phyloP scores from a whole-genome alignment of 2,113 vertebrate species.

The Corythaeola cristata region DNA sequence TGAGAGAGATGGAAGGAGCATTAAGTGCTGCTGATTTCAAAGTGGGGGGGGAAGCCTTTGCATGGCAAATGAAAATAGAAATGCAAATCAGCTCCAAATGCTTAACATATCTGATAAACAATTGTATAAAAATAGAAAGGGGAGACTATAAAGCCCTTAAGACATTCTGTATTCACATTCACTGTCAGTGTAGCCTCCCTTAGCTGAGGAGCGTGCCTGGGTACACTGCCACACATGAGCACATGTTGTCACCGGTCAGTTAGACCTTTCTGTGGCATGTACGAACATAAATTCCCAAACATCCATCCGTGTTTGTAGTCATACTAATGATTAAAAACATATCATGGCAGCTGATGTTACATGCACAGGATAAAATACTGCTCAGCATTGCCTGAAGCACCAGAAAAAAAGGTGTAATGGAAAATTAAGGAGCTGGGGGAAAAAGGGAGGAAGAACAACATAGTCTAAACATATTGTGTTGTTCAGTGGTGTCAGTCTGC shows the following conservation, averaged over 20 bases:
- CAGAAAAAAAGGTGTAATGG: not conserved
- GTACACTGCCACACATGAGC: rapidly evolving
- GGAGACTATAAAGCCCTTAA: conserved; percentile 8
- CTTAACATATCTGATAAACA: conserved; percentile 70
- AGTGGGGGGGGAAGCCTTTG: not conserved
- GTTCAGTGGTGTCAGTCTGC: not conserved
- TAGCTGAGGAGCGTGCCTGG: not conserved
- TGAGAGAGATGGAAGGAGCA: conserved; percentile 18
- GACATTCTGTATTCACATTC: not conserved
- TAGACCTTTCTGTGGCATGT: not conserved
- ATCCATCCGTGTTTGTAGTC: not conserved
- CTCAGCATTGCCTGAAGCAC: not conserved
- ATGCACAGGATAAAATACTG: not conserved
- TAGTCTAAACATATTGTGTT: not conserved
- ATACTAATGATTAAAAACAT: not conserved
- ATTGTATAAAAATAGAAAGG: conserved; percentile 60
- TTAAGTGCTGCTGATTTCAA: not conserved
- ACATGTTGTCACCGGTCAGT: not conserved
- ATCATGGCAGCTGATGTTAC: not conserved
- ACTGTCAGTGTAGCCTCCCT: not conserved
- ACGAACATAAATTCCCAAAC: not conserved
- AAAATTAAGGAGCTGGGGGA: not conserved
- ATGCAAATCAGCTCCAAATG: conserved; percentile 61
- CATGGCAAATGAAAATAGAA: conserved; percentile 45
- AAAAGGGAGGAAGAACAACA: not conserved